phyloP scores from a whole-genome alignment of 2,797 vertebrate species.

The Anguilla megastoma region DNA sequence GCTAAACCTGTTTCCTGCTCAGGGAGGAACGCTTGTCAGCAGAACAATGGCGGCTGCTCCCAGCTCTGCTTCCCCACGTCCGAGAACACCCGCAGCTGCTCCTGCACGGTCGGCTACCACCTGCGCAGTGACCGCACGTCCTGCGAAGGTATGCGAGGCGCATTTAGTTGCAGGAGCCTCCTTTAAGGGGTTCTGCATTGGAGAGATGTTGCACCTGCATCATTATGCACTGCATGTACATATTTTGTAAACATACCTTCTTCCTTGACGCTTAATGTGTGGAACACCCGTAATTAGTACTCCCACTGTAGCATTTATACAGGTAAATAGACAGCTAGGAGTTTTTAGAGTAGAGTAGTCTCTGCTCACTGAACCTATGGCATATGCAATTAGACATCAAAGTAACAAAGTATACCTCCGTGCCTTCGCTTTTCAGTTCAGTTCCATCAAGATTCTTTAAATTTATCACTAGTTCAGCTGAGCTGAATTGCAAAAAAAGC shows the following conservation, averaged over 20 bases:
- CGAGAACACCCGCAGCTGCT: constrained; percentile 76
- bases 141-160: constrained; percentile 71
- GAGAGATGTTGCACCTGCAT: background rate
- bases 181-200: background rate
- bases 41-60: constrained; percentile 82
- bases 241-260: background rate
- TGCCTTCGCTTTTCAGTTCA: background rate
- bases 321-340: background rate
- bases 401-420: background rate
- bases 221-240: background rate
- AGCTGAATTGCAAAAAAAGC: background rate
- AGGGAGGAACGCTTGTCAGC: constrained; percentile 80
- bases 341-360: background rate
- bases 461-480: background rate
- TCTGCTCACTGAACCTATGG: background rate
- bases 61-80: constrained; percentile 84
- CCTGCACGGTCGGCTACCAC: constrained; percentile 81
- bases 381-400: background rate
- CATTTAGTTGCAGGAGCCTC: background rate
- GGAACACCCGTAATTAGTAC: background rate
- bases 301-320: constrained; percentile 1
- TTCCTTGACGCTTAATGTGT: background rate
- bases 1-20: background rate
- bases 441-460: background rate
- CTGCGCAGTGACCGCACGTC: constrained; percentile 77